Evolutionary conservation across 2,113 vertebrate species (phyloP).

Genomic region (Phaetusa simplex): DNA sequence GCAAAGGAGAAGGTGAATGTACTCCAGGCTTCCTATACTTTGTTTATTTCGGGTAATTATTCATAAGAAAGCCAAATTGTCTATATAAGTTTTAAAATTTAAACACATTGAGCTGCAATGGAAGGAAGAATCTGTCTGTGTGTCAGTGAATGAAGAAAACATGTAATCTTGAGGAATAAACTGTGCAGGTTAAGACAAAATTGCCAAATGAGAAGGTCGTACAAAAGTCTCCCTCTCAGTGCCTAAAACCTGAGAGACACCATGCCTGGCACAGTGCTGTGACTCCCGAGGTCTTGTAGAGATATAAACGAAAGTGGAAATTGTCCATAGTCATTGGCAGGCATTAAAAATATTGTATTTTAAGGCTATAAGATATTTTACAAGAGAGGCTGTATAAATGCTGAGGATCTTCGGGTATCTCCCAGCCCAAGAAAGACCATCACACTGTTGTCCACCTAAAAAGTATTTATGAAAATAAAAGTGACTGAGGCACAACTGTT

Average conservation of each 20-base stretch:
- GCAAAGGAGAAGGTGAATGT: background rate
- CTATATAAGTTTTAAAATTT: background rate
- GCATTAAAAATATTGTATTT: background rate
- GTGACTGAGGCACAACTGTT: background rate
- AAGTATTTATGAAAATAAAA: background rate
- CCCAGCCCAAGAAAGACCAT: background rate
- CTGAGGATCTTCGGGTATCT: background rate
- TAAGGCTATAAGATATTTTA: background rate
- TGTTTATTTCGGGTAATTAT: background rate
- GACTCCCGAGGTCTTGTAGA: background rate
- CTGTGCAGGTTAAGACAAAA: background rate
- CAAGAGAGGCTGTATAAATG: background rate
- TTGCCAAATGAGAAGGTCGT: background rate
- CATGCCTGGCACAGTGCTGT: background rate
- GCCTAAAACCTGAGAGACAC: background rate
- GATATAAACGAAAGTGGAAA: background rate
- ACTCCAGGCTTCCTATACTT: background rate
- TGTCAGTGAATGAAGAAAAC: background rate
- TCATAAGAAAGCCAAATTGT: background rate
- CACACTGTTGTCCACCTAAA: background rate
- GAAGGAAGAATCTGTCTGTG: background rate
- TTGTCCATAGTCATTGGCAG: background rate
- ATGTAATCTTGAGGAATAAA: background rate
- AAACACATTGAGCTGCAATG: background rate
- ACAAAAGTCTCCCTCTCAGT: background rate